Evolutionary conservation across 2,888 invertebrate genomes (phyloP).

Genomic region (Brachypterus glaber): DNA sequence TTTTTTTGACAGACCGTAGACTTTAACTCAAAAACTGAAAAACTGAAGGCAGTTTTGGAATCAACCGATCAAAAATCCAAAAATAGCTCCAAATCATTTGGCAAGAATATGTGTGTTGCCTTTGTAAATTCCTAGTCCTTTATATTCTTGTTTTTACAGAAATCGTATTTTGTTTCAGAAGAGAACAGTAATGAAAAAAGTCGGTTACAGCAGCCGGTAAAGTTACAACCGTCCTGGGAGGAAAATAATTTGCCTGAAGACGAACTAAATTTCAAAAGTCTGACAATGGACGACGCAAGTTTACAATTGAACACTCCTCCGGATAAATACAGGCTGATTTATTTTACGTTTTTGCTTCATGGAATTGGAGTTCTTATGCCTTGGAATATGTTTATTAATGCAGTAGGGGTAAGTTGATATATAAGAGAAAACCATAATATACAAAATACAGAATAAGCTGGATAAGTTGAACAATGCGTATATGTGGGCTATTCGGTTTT

Average conservation of each 20-base stretch:
- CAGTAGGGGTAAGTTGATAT: slow-evolving; percentile 57
- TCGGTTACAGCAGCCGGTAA: slow-evolving; percentile 66
- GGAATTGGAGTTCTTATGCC: slow-evolving; percentile 92
- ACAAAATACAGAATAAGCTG: slow-evolving; percentile 5
- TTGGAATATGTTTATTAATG: slow-evolving; percentile 99
- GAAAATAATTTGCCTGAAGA: slow-evolving; percentile 74
- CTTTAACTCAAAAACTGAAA: too few relatives aligned
- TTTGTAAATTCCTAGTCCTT: too few relatives aligned
- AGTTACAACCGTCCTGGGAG: slow-evolving; percentile 81
- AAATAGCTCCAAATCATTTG: too few relatives aligned
- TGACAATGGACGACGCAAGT: slow-evolving; percentile 58
- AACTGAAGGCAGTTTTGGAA: too few relatives aligned
- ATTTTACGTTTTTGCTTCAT: slow-evolving; percentile 81
- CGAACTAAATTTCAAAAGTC: slow-evolving; percentile 63
- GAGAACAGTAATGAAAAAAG: slow-evolving; percentile 46
- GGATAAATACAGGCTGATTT: slow-evolving; percentile 74
- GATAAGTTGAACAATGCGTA: too few relatives aligned
- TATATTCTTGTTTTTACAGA: too few relatives aligned
- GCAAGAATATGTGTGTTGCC: too few relatives aligned
- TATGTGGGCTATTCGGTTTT: too few relatives aligned
- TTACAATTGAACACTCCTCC: slow-evolving; percentile 67
- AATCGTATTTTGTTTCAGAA: too few relatives aligned
- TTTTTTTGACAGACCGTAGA: too few relatives aligned
- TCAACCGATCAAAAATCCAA: too few relatives aligned
- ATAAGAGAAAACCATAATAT: slow-evolving; percentile 4